Conservation (phyloP, 1,140 invertebrate genomes). For the Pomacea maculata region DNA sequence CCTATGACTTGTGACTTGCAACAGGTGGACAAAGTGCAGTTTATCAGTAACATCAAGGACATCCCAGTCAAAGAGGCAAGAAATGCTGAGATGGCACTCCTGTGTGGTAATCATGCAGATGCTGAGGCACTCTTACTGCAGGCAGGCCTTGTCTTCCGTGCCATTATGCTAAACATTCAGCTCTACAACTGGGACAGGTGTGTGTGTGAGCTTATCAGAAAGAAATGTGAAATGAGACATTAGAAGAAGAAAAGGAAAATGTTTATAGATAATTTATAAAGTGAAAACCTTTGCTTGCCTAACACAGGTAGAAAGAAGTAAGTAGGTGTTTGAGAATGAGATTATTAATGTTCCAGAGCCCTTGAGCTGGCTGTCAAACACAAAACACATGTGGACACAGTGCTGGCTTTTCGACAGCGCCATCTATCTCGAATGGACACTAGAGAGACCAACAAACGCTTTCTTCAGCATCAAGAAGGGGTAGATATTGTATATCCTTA, state of each 20-base stretch:
- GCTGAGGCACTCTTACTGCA: constrained; percentile 86
- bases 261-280: no score
- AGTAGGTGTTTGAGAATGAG: neutral
- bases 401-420: constrained; percentile 78
- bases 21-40: constrained; percentile 87
- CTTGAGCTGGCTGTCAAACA: constrained; percentile 85
- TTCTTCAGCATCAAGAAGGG: constrained; percentile 73
- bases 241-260: no score
- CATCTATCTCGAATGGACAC: constrained; percentile 81
- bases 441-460: constrained; percentile 79
- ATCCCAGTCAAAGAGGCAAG: constrained; percentile 72
- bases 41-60: constrained; percentile 83
- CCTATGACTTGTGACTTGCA: constrained; percentile 4
- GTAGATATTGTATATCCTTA: constrained; percentile 61
- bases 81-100: constrained; percentile 81
- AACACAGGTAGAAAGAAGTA: neutral
- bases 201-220: constrained; percentile 9
- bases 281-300: no score
- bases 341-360: constrained; percentile 71
- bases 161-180: constrained; percentile 82
- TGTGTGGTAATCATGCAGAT: constrained; percentile 81
- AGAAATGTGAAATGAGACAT: no score
- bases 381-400: constrained; percentile 80
- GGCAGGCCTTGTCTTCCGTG: constrained; percentile 78
- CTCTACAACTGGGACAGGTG: constrained; percentile 87